These are phyloP conservation scores for Meandrusa payeni DNA, from an alignment of 2,888 invertebrate species.

Conservation along the genomic window DNA sequence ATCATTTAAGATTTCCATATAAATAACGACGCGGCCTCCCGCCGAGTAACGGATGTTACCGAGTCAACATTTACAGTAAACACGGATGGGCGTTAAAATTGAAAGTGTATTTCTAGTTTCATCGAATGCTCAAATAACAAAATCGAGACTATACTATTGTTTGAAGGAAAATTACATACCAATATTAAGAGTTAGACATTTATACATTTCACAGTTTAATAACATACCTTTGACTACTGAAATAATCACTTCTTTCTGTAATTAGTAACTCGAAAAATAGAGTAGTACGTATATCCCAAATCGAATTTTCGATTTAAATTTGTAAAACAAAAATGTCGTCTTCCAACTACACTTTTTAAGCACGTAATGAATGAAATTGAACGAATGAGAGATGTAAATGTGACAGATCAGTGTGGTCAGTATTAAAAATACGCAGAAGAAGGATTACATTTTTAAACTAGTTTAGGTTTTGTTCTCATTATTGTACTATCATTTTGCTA, in stretches of 20 bases:
- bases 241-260: constrained; percentile 7
- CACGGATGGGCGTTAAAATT: constrained; percentile 39
- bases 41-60: constrained; percentile 57
- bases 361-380: constrained; percentile 6
- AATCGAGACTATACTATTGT: too few species aligned
- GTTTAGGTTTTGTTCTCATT: too few species aligned
- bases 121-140: constrained; percentile 24
- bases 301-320: constrained; percentile 28
- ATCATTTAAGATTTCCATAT: constrained; percentile 20
- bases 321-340: constrained; percentile 37
- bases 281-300: constrained; percentile 26
- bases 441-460: too few species aligned
- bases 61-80: constrained; percentile 57
- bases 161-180: constrained; percentile 27
- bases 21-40: constrained; percentile 41
- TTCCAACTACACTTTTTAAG: constrained; percentile 20
- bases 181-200: too few species aligned
- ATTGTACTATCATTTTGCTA: too few species aligned
- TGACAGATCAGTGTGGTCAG: constrained; percentile 31
- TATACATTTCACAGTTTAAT: too few species aligned
- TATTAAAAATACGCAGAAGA: constrained; percentile 1
- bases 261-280: too few species aligned
- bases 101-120: constrained; percentile 53
- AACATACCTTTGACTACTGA: constrained; percentile 9
- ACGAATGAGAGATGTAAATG: not conserved